Evolutionary conservation across 2,888 invertebrate genomes (phyloP).

Genomic region (Lampropteryx suffumata): DNA sequence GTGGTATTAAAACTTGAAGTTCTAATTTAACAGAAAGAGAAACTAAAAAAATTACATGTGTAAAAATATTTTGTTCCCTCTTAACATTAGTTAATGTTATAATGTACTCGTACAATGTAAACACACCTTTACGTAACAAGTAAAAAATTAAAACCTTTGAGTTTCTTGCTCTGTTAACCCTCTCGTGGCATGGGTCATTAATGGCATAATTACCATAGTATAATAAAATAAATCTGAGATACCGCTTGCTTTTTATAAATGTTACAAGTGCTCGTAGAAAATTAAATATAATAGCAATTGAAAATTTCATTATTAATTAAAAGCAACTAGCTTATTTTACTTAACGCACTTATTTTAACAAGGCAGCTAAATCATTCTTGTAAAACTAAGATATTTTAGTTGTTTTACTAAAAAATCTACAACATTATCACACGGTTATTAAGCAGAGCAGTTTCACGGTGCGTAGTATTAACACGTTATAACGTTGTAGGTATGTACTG

Average conservation of each 20-base stretch:
- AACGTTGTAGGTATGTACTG: slow-evolving; percentile 21
- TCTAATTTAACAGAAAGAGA: no score
- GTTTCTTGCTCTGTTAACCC: slow-evolving; percentile 44
- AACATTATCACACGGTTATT: slow-evolving; percentile 49
- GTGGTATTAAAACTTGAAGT: no score
- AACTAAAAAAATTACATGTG: no score
- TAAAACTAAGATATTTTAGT: slow-evolving; percentile 10
- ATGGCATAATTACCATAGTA: slow-evolving; percentile 42
- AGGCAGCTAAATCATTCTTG: background rate
- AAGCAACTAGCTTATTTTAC: no score
- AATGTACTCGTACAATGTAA: background rate
- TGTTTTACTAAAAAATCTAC: slow-evolving; percentile 26
- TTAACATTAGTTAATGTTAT: no score
- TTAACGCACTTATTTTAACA: no score
- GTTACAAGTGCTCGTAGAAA: slow-evolving; percentile 8
- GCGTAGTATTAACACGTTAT: slow-evolving; percentile 46
- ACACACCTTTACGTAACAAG: slow-evolving; percentile 29
- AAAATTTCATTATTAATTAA: no score
- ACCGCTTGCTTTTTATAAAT: slow-evolving; percentile 24
- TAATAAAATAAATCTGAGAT: slow-evolving; percentile 23
- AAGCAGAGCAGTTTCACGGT: slow-evolving; percentile 46
- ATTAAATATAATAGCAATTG: slow-evolving; percentile 1
- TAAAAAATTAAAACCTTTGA: slow-evolving; percentile 29
- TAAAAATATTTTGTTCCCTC: no score
- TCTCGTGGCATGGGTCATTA: slow-evolving; percentile 49